Evolutionary conservation across 2,888 invertebrate genomes (phyloP), one percentile per base, ranked within the genome.

Genomic region (Pimpla rufipes): DNA sequence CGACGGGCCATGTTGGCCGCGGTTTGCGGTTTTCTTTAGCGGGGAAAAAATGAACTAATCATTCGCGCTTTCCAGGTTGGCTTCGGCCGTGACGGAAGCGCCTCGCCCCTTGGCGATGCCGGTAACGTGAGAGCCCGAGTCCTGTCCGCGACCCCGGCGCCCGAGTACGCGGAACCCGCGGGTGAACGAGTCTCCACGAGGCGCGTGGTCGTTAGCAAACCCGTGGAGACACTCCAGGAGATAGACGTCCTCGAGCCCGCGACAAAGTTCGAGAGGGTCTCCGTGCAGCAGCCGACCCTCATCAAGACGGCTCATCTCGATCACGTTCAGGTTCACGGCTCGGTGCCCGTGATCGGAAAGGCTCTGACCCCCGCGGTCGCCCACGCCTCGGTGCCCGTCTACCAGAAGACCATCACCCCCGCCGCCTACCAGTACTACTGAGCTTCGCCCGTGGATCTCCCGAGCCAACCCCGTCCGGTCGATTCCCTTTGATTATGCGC

Each of bases 201-300:
- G 45, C 94, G 95, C 83, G 94, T 95, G 83, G 95, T 95, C n/a
- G 94, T 95, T 55, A 95, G 94, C 86, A 94, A 95, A 80, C 95
- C 95, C 16, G 94, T 95, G 85, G 95, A 95, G 90, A 95, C 95
- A 1, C 93, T 95, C 18, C 95, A 95, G 87, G 95, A 95, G 89
- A 93, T 95, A 35, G 94, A 95, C 83, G 94, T 95, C 59, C 94
- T 95, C 62, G 95, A 95, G 89, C 95, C 95, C 42, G 94, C 94
- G 55, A 95, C 95, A 52, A 95, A 95, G 88, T 93, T 94, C 85
- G 94, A 95, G 85, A 93, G 94, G 83, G 93, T 95, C 11, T 94
- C 95, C 67, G 94, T 95, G n/a, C 94, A 95, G 76, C 94, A 94
- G 68, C 95, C 95, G 8, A 94, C 95, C 11, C 80, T 94, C 68